These are phyloP conservation scores for Hyppa rectilinea DNA, from an alignment of 2,888 invertebrate genomes.

Conservation along the genomic window DNA sequence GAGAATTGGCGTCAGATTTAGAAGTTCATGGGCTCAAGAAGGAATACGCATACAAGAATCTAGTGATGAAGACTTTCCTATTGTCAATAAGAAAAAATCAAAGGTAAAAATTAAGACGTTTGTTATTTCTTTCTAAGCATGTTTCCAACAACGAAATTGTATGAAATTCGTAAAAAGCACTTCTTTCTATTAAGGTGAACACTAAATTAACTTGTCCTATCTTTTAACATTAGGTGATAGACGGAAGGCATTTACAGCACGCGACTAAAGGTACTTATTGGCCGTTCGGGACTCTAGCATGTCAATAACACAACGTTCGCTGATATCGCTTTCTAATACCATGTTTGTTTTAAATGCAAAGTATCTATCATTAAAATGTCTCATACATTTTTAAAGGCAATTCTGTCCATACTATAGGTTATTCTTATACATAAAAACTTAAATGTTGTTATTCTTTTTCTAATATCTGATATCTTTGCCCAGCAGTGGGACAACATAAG, in stretches of 20 bases:
- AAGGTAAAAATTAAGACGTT: constrained; percentile 75
- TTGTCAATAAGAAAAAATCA: constrained; percentile 77
- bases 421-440: background rate
- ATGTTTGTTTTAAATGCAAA: constrained; percentile 15
- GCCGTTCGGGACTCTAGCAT: constrained; percentile 61
- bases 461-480: no score
- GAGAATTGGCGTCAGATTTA: constrained; percentile 83
- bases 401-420: background rate
- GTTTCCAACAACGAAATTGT: constrained; percentile 36
- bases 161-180: constrained; percentile 41
- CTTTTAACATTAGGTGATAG: constrained; percentile 82
- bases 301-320: constrained; percentile 39
- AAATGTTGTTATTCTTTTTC: background rate
- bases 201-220: constrained; percentile 67
- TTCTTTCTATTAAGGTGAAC: constrained; percentile 20
- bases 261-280: constrained; percentile 78
- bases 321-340: constrained; percentile 63
- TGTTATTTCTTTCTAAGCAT: constrained; percentile 32
- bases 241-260: constrained; percentile 77
- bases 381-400: background rate
- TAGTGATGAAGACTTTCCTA: constrained; percentile 81
- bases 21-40: constrained; percentile 83
- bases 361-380: background rate
- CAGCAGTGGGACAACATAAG: no score
- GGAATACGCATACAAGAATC: constrained; percentile 75